Evolutionary conservation across 2,888 invertebrate species (phyloP).

Genomic region (Erebia epiphron): DNA sequence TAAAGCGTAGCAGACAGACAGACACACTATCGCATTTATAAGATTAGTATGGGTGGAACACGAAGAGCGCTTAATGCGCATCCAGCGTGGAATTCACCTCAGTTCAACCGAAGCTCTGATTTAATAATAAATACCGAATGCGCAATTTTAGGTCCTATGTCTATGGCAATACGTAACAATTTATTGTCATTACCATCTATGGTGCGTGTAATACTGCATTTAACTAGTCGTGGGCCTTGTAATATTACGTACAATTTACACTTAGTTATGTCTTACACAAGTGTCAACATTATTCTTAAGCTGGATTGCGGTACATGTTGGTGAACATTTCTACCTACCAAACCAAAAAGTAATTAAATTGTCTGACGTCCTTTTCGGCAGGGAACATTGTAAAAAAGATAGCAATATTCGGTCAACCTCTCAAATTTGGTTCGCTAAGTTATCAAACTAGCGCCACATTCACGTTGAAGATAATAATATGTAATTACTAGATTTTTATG

Average conservation of each 20-base stretch:
- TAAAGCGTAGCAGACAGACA: no score
- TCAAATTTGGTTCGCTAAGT: no score
- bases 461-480: no score
- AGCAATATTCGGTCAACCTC: background rate
- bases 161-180: constrained; percentile 27
- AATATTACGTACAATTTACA: constrained; percentile 27
- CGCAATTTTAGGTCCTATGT: constrained; percentile 8
- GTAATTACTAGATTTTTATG: no score
- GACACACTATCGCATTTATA: no score
- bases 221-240: constrained; percentile 37
- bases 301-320: constrained; percentile 14
- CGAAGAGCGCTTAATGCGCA: no score
- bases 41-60: no score
- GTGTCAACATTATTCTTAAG: constrained; percentile 26
- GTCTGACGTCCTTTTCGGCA: background rate
- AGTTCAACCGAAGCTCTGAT: no score
- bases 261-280: constrained; percentile 34
- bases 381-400: background rate
- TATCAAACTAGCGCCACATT: no score
- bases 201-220: constrained; percentile 43
- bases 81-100: no score
- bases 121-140: background rate
- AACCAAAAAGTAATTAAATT: background rate
- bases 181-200: constrained; percentile 42
- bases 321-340: background rate